Base-by-base conservation (phyloP, 1,140 invertebrate species). In the Sinonovacula constricta region DNA sequence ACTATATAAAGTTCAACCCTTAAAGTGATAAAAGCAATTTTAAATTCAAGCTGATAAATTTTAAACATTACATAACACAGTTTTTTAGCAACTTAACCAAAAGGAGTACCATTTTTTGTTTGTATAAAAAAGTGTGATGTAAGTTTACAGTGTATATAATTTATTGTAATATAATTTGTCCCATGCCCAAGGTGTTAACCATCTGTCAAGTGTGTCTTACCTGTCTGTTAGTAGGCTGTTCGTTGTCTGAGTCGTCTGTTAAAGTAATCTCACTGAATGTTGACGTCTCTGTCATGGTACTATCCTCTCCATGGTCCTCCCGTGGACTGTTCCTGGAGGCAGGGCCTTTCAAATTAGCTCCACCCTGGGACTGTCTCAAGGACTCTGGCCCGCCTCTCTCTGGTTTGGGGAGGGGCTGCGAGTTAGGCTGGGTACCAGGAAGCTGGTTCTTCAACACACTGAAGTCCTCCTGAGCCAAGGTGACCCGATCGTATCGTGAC, bases 181-280 rank as follows among this genome's bases (percentile, higher is more conserved):
- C n/a, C n/a, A n/a, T n/a, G n/a, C n/a, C n/a, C n/a, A n/a, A n/a
- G n/a, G n/a, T n/a, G n/a, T n/a, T n/a, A n/a, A n/a, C n/a, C n/a
- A n/a, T n/a, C n/a, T n/a, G n/a, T n/a, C n/a, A n/a, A n/a, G n/a
- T n/a, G n/a, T n/a, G n/a, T n/a, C n/a, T n/a, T 51, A 51, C 49
- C 49, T 51, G 18, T 51, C 49, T 51, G 18, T 14, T 59, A 22
- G 56, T 14, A 2, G 31, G n/a, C 24, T 69, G 33, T 45, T 66
- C 56, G 12, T 81, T 75, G 45, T 86, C 86, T 0, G 83, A 85
- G 3, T 79, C 82, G 26, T 84, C 83, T 12, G 83, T 82, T 4
- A 84, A 62, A 1, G 85, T 87, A 59, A 88, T 85, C 30, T 87
- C 86, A 80, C 86, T 86, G 53, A 88, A 88, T 7, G 87, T 87